Percentiles rank a stretch among this genome's conserved stretches.
phyloP scores from a whole-genome alignment of 2,888 invertebrate genomes.

The Mythimna vitellina region DNA sequence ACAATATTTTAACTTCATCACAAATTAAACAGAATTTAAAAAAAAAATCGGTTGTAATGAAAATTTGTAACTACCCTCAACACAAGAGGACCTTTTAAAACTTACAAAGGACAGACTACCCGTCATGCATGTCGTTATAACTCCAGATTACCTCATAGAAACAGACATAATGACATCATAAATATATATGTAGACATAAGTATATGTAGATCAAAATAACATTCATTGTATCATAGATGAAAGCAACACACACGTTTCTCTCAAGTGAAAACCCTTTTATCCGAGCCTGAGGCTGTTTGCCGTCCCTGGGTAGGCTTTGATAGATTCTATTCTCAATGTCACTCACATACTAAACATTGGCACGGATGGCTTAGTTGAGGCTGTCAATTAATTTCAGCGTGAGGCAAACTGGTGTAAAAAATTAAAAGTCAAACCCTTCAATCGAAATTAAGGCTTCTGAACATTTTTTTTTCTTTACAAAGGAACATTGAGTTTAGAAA shows the following conservation, averaged over 20 bases:
- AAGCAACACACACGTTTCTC: slow-evolving; percentile 68
- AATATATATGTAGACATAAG: slow-evolving; percentile 13
- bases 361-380: background rate
- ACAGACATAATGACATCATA: slow-evolving; percentile 35
- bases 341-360: slow-evolving; percentile 2
- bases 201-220: slow-evolving; percentile 64
- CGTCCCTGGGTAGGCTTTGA: slow-evolving; percentile 65
- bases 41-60: background rate
- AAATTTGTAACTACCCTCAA: slow-evolving; percentile 5
- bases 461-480: background rate
- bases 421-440: background rate
- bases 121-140: background rate
- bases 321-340: slow-evolving; percentile 40
- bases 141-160: slow-evolving; percentile 28
- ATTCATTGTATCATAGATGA: slow-evolving; percentile 63
- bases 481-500: background rate
- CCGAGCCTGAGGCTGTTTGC: slow-evolving; percentile 73
- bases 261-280: slow-evolving; percentile 73
- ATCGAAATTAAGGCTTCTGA: too few species aligned
- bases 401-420: background rate
- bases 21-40: background rate
- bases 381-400: slow-evolving; percentile 12
- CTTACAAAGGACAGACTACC: slow-evolving; percentile 12
- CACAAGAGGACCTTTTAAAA: slow-evolving; percentile 1
- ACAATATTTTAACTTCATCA: background rate